A percentile compares a stretch with the other conserved stretches of the same genome.
These are phyloP conservation scores for Eristalis arbustorum DNA, from an alignment of 2,888 invertebrate species.

Conservation along the genomic window DNA sequence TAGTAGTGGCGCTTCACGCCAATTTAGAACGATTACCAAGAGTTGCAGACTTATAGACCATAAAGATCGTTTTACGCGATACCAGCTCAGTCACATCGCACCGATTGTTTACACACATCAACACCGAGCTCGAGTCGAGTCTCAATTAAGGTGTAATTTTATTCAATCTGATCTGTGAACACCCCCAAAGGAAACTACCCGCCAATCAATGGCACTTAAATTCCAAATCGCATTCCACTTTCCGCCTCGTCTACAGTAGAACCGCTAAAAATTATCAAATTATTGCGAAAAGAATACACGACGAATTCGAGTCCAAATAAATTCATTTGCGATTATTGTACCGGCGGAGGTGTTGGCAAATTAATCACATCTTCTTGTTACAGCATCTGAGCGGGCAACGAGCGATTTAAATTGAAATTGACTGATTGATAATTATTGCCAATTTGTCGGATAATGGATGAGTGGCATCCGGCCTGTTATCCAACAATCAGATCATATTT, in stretches of 20 bases:
- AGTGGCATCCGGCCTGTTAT: constrained; percentile 14
- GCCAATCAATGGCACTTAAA: not conserved
- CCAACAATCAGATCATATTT: constrained; percentile 34
- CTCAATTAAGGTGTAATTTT: not conserved
- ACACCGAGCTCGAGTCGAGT: not conserved
- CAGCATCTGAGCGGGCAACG: not conserved
- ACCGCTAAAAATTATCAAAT: not conserved
- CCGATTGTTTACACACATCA: not conserved
- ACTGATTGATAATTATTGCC: constrained; percentile 14
- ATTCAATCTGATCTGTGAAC: not conserved
- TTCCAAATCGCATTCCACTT: not conserved
- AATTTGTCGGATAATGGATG: not conserved
- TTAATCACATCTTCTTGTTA: not conserved
- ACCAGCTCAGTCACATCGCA: not conserved
- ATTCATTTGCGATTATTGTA: not conserved
- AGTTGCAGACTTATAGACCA: not conserved
- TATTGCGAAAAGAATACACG: not conserved
- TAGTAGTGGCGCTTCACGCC: not conserved
- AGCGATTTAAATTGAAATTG: not conserved
- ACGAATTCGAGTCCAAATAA: not conserved
- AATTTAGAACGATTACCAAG: not conserved
- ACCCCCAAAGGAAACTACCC: not conserved
- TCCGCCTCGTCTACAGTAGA: not conserved
- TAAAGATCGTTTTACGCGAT: not conserved
- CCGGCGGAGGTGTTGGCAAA: not conserved